A percentile compares a stretch with the other conserved stretches of the same genome.
phyloP scores from a whole-genome alignment of 2,113 vertebrate genomes.

The Chauna torquata region DNA sequence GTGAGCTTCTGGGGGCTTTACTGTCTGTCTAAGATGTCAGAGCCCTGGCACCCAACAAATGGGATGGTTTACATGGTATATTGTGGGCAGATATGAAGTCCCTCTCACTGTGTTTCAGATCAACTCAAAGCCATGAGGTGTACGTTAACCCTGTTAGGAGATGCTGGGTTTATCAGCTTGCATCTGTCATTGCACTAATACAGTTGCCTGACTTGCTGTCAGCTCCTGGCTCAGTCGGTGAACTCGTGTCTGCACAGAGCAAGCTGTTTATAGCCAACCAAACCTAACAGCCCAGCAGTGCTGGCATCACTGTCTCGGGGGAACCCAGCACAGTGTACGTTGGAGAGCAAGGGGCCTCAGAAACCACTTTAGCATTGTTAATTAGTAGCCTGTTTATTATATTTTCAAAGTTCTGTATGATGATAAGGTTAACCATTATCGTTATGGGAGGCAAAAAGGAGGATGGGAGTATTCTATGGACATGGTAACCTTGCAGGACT shows the following conservation, averaged over 20 bases:
- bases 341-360: neutral
- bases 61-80: neutral
- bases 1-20: neutral
- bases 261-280: accelerated
- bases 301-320: neutral
- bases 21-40: neutral
- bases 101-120: neutral
- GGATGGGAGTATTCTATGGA: neutral
- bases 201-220: neutral
- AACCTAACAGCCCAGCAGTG: neutral
- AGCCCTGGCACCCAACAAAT: neutral
- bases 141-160: neutral
- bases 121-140: neutral
- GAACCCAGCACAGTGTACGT: neutral
- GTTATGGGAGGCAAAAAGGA: neutral
- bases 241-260: neutral
- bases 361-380: neutral
- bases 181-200: neutral
- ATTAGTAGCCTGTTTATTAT: neutral
- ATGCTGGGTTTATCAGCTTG: neutral
- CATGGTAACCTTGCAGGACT: neutral
- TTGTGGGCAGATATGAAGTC: neutral
- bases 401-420: neutral
- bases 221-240: neutral
- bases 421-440: neutral